Evolutionary conservation across 2,113 vertebrate species (phyloP), one percentile per base, ranked within the genome.

Genomic region (Larimichthys polyactis): DNA sequence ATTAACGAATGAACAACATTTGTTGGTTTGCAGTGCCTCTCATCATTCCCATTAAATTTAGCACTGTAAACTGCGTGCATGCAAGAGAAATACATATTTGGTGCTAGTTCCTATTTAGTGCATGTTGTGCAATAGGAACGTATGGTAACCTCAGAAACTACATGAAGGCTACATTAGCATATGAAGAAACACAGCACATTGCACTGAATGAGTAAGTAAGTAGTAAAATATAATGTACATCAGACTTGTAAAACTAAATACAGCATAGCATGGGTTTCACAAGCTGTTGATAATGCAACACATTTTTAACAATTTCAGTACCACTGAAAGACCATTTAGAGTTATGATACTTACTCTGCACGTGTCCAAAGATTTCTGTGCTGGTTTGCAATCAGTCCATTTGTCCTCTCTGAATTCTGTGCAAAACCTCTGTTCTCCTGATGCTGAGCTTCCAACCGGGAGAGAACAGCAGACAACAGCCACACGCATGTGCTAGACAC

Each of bases 401-500:
- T 81, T 36, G 73, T 71, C 67, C 40, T 63, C 63, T 81, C 65
- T 73, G 48, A 10, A 12, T 59, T 59, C 29, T 68, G 17, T 27
- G 52, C 74, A 59, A 15, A 76, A 27, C 29, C 32, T 78, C 83
- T 36, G 66, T 69, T 79, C 67, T 74, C 67, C 55, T 48, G 71
- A 79, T 88, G 89, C 80, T 54, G 81, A 89, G 73, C 70, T 69
- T 84, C 88, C 68, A 82, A 76, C 72, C 69, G 81, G 11, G 52
- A 82, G 79, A 75, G 67, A 67, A 84, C 63, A 66, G 74, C 75
- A 48, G 72, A 44, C 71, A 69, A 54, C 60, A 73, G 74, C 48
- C 11, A 1, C 75, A 71, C 20, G 19, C 83, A 89, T 90, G 79
- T 43, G 55, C 75, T 58, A 48, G 71, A 82, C 86, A 69, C 46